Evolutionary conservation across 2,888 invertebrate genomes (phyloP).

Genomic region (Orthosia cruda): DNA sequence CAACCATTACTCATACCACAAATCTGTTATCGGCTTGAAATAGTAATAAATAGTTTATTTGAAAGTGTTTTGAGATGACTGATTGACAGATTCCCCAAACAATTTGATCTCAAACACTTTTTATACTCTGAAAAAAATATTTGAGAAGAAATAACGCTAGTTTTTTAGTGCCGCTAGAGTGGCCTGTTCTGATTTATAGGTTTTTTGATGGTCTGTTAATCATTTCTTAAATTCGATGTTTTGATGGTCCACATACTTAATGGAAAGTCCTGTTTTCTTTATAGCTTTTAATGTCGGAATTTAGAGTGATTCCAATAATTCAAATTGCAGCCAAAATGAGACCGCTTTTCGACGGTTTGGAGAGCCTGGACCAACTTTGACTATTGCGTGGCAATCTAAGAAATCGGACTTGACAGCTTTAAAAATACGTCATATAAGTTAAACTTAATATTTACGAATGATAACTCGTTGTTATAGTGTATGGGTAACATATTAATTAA

Average conservation of each 20-base stretch:
- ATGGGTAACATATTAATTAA: too few species aligned
- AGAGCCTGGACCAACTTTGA: too few species aligned
- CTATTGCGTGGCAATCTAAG: too few species aligned
- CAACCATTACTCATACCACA: conserved; percentile 22
- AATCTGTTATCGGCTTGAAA: conserved; percentile 27
- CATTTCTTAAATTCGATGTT: neutral
- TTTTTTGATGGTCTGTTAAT: conserved; percentile 4
- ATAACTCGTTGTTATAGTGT: too few species aligned
- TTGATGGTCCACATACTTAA: neutral
- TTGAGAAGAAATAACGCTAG: neutral
- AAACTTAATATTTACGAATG: too few species aligned
- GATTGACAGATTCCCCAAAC: conserved; percentile 46
- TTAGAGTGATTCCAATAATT: conserved; percentile 7
- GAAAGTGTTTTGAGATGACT: conserved; percentile 44
- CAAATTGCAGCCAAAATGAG: neutral
- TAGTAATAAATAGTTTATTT: conserved; percentile 42
- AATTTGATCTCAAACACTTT: conserved; percentile 22
- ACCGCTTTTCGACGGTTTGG: neutral
- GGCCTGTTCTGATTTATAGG: conserved; percentile 10
- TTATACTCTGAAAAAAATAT: conserved; percentile 8
- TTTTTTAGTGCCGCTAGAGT: neutral
- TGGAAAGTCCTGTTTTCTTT: neutral
- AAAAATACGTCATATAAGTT: too few species aligned
- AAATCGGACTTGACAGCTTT: too few species aligned
- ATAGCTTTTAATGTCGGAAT: neutral